Percentiles rank a stretch among this genome's conserved stretches.
These are phyloP conservation scores for Thamnophis sirtalis DNA, from an alignment of 2,113 vertebrate species.

Conservation along the genomic window DNA sequence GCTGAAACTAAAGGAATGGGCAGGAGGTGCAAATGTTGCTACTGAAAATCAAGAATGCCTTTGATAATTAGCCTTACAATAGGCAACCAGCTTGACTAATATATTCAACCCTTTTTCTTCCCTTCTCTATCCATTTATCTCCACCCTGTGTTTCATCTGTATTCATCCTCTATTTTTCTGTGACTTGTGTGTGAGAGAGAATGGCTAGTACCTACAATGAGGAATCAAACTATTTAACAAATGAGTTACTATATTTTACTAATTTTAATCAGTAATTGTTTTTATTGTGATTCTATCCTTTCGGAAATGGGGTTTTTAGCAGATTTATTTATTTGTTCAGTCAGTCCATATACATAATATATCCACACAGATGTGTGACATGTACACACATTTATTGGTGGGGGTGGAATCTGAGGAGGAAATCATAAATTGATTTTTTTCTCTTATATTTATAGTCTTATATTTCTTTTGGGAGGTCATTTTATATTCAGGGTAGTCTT, in stretches of 20 bases:
- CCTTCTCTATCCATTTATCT: background rate
- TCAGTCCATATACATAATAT: background rate
- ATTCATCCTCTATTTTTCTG: background rate
- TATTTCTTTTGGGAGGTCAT: background rate
- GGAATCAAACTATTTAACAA: background rate
- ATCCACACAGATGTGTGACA: background rate
- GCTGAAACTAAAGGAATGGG: background rate
- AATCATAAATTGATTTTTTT: background rate
- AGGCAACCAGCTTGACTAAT: background rate
- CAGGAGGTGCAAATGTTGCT: background rate
- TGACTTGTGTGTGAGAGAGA: background rate
- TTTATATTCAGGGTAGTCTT: background rate
- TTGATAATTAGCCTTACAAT: background rate
- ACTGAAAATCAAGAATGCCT: background rate
- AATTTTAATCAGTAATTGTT: background rate
- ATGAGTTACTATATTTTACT: background rate
- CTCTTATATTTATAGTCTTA: background rate
- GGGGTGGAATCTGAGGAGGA: background rate
- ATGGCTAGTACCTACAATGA: background rate
- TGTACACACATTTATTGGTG: background rate
- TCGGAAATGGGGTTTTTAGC: background rate
- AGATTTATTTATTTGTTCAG: background rate
- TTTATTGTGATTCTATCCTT: background rate
- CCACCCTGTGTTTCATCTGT: background rate
- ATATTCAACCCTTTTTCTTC: background rate